Evolutionary conservation across 2,113 vertebrate species (phyloP), one percentile per base, ranked within the genome.

Genomic region (Colinus virginianus): DNA sequence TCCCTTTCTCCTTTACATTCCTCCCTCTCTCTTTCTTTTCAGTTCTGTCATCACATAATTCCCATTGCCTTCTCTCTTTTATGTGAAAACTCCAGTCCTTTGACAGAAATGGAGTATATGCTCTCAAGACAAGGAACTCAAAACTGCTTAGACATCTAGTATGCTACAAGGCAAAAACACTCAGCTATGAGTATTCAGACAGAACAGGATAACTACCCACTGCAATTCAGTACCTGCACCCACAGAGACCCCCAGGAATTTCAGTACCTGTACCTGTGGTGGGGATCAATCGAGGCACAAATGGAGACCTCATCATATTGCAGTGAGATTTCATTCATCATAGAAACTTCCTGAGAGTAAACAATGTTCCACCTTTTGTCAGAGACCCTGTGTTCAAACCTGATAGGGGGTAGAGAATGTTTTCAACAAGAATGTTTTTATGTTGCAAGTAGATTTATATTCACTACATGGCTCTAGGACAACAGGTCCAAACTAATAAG

Each of bases 351-450:
- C 43, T 61, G 42, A 64, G 11, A 26, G 21, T 70, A 45, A 84
- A 51, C 69, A 19, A 74, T 63, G 11, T 69, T 78, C 13, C 36
- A 62, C 28, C 53, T 38, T 7, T 4, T 59, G 18, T 5, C 30
- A 32, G 13, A 68, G 30, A 77, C 7, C 9, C 20, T 3, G 3
- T 59, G 22, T 68, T 88, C 26, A 68, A 80, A 51, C 7, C 40
- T 0, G 0, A 5, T 48, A 78, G 40, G 8, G 8, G 2, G 58
- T 64, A 42, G 15, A 75, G 62, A 82, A 81, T 13, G 18, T 17
- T 96, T 80, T 82, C 42, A 83, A 59, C n/a, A 83, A 40, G 46
- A 77, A 51, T 51, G 22, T 5, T 94, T 70, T 72, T 18, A 58
- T 2, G 4, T 42, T 68, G 34, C 40, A 68, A 63, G 34, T n/a